phyloP scores from a whole-genome alignment of 2,888 invertebrate genomes.

The Macrosiphum euphorbiae region DNA sequence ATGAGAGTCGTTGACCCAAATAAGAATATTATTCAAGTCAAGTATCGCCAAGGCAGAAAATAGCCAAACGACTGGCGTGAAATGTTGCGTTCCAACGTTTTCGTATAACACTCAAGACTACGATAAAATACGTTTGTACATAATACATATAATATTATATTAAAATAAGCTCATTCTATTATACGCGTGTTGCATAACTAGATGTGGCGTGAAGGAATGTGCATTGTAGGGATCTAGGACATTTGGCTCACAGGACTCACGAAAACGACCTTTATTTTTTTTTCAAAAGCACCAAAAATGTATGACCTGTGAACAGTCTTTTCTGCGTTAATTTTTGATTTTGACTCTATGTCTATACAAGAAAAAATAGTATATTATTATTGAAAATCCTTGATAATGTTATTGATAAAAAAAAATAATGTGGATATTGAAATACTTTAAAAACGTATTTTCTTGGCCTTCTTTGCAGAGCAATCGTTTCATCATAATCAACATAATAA shows the following conservation, averaged over 20 bases:
- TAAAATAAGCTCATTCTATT: neutral
- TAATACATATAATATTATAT: neutral
- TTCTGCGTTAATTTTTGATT: neutral
- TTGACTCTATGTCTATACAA: neutral
- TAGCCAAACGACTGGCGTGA: neutral
- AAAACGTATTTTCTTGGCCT: neutral
- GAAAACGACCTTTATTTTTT: neutral
- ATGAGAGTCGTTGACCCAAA: conserved; percentile 33
- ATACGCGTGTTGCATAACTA: neutral
- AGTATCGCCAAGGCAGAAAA: neutral
- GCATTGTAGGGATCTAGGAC: neutral
- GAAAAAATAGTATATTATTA: neutral
- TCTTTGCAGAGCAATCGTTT: neutral
- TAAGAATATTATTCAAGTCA: neutral
- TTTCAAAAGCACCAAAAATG: too few relatives aligned
- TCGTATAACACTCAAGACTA: neutral
- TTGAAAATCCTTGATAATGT: neutral
- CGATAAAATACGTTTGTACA: neutral
- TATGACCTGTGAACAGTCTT: neutral
- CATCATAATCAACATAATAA: neutral
- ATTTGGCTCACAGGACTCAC: neutral
- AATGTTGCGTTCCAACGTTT: neutral
- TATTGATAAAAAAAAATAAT: neutral
- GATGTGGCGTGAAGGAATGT: neutral
- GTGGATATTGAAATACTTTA: neutral